Evolutionary conservation across 2,113 vertebrate species (phyloP), one percentile per base, ranked within the genome.

Genomic region (Phrynocephalus versicolor): DNA sequence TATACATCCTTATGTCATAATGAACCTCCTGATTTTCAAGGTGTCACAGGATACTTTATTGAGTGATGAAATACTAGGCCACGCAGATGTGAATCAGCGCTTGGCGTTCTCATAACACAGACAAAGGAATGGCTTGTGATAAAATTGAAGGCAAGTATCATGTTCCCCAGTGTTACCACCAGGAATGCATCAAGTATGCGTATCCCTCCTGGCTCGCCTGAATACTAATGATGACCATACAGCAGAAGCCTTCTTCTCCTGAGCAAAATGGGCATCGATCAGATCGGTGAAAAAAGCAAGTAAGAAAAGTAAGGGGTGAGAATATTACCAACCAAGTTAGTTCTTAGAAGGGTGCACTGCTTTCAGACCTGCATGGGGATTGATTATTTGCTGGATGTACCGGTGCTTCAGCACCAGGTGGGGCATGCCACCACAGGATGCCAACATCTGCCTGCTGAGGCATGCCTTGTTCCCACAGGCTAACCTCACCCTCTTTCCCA

Each of bases 321-420:
- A 41, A 33, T 30, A 55, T 35, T 30, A 45, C 1, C 14, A 25
- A 45, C 1, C 14, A 25, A 5, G 0, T 0, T 30, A 37, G 23
- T 21, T 33, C 55, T 2, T 41, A 39, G n/a, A 69, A 60, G 60
- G 12, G 30, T 74, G 45, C 9, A 70, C 5, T 0, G 45, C n/a
- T 67, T 67, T n/a, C 1, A 1, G 60, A 33, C n/a, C 82, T 3
- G 1, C 6, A 25, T 70, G 76, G 39, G 87, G 16, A 37, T 81
- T 41, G 3, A 57, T 51, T 65, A 65, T 25, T 78, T 70, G 39
- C 19, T 67, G 30, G 81, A 23, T 58, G 13, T 0, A 2, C 64
- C 23, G 1, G 57, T 67, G 75, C 57, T 8, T 75, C 85, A 84
- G 67, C 4, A 62, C 87, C 80, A 80, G 75, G 27, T 70, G 81